These are phyloP conservation scores for Cochlearius cochlearius DNA, from an alignment of 2,113 vertebrate species.

Conservation along the genomic window DNA sequence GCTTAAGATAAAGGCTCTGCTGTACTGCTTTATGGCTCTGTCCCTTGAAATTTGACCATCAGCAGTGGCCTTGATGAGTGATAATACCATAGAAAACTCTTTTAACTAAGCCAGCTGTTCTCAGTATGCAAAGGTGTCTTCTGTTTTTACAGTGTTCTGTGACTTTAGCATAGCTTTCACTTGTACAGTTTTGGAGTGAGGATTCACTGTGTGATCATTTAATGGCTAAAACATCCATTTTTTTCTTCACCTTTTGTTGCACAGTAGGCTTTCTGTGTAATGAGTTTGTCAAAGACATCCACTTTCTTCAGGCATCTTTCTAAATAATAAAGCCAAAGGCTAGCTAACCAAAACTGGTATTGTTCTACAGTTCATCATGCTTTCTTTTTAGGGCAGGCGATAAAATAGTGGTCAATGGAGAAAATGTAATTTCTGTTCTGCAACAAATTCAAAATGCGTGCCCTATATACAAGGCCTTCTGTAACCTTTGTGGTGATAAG, in stretches of 20 bases:
- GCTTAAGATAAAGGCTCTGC: neutral
- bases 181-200: neutral
- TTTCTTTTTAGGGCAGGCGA: neutral
- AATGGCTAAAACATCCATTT: slow-evolving; percentile 13
- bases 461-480: neutral
- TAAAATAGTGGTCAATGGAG: neutral
- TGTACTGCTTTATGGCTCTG: neutral
- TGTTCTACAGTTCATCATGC: neutral
- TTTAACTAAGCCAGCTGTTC: neutral
- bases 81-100: neutral
- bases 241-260: slow-evolving; percentile 5
- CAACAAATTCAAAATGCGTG: neutral
- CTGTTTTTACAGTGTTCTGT: neutral
- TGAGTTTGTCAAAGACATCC: neutral
- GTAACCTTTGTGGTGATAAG: neutral
- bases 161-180: neutral
- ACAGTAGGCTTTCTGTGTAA: neutral
- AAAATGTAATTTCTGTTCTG: neutral
- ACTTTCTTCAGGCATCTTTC: neutral
- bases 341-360: neutral
- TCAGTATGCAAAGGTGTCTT: neutral
- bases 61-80: neutral
- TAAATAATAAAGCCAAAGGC: neutral
- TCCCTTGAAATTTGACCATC: neutral
- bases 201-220: neutral